Conservation (phyloP, 2,113 vertebrate species). For the Alligator mississippiensis region DNA sequence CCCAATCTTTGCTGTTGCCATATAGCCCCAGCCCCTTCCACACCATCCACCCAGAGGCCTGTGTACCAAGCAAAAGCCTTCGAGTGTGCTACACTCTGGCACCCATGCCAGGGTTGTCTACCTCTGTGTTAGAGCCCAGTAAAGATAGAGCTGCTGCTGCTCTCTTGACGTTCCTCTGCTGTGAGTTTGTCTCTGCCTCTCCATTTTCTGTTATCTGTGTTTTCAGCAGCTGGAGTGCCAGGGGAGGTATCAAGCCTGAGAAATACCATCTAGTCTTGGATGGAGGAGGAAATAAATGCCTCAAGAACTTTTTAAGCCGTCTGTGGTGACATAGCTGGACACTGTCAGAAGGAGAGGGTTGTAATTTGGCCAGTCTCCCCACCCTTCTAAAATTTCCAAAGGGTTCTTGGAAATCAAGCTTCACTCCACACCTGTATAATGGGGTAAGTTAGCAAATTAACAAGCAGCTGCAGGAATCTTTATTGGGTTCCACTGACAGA, state of each 20-base stretch:
- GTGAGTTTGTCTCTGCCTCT: no score
- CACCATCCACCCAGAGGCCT: no score
- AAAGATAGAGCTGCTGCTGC: neutral
- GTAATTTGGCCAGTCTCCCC: rapidly evolving
- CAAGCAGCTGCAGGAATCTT: neutral
- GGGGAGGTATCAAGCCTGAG: neutral
- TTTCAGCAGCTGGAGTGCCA: neutral
- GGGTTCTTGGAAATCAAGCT: neutral
- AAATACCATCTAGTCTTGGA: neutral
- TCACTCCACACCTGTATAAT: neutral
- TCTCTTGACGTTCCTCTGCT: neutral
- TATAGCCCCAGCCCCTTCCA: no score
- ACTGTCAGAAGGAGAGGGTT: neutral
- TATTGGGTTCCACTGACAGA: neutral
- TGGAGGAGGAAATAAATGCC: neutral
- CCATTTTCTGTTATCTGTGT: neutral
- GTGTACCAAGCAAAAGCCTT: no score
- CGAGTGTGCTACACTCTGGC: no score
- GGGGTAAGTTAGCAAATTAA: neutral
- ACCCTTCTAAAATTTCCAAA: neutral
- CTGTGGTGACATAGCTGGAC: neutral
- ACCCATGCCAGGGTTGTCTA: no score
- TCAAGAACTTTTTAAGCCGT: neutral
- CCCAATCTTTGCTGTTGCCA: no score
- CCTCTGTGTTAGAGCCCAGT: neutral